These are phyloP conservation scores for Aculops lycopersici DNA, from an alignment of 1,140 invertebrate genomes.

Conservation along the genomic window DNA sequence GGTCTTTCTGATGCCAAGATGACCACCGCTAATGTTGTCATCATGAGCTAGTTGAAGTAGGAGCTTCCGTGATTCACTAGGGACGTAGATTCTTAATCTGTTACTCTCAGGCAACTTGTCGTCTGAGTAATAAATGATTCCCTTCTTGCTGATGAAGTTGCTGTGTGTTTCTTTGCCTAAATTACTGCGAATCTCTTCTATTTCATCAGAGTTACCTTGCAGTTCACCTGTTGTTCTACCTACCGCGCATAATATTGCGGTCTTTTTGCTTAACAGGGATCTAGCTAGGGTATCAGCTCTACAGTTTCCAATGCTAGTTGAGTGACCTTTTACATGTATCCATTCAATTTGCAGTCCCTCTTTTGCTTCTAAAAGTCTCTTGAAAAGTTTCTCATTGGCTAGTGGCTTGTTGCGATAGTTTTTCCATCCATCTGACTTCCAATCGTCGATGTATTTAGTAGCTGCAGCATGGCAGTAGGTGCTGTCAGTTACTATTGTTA, in stretches of 20 bases:
- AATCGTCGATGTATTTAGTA: background rate
- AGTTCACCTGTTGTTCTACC: background rate
- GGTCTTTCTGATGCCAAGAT: slow-evolving; percentile 10
- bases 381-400: background rate
- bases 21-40: slow-evolving; percentile 6
- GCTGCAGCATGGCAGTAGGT: background rate
- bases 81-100: background rate
- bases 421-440: background rate
- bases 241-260: background rate
- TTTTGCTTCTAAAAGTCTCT: background rate
- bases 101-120: background rate
- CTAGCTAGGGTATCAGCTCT: background rate
- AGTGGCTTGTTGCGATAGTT: background rate
- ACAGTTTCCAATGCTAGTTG: background rate
- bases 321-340: background rate
- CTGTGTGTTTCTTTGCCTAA: background rate
- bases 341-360: background rate
- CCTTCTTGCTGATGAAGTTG: background rate
- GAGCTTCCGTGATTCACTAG: background rate
- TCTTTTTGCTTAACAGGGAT: background rate
- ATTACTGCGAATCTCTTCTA: background rate
- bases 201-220: background rate
- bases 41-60: slow-evolving; percentile 7
- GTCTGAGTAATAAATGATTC: background rate
- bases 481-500: background rate